A percentile compares a stretch with the other conserved stretches of the same genome.
These are phyloP conservation scores for Pyrgus malvae DNA, from an alignment of 2,888 invertebrate species.

Conservation along the genomic window DNA sequence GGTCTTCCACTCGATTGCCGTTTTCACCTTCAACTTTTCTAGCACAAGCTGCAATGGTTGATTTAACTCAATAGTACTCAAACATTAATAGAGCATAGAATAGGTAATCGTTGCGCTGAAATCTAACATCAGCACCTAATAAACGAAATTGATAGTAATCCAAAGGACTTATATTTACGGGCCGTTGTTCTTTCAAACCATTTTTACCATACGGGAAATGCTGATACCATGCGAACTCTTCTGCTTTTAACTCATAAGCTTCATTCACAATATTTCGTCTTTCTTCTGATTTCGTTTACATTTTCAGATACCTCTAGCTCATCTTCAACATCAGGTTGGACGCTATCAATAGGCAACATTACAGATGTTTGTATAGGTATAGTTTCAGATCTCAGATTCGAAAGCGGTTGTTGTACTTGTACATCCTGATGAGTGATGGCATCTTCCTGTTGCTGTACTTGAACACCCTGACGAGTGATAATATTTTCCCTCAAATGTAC, in stretches of 20 bases:
- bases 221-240: constrained; percentile 41
- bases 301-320: constrained; percentile 30
- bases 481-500: no score
- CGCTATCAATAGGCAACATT: no score
- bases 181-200: constrained; percentile 35
- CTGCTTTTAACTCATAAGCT: constrained; percentile 37
- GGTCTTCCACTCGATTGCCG: constrained; percentile 15
- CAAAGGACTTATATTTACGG: constrained; percentile 19
- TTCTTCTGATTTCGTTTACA: constrained; percentile 28
- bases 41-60: constrained; percentile 23
- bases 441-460: no score
- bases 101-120: constrained; percentile 25
- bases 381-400: no score
- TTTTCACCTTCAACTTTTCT: constrained; percentile 22
- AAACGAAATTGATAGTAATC: constrained; percentile 29
- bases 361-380: no score
- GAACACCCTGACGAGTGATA: no score
- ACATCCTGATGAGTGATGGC: no score
- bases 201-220: constrained; percentile 40
- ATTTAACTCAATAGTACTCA: constrained; percentile 28
- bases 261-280: constrained; percentile 42
- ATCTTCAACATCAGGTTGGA: constrained; percentile 33
- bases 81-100: constrained; percentile 25
- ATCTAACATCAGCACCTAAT: constrained; percentile 22
- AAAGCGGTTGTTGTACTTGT: no score